Base-by-base conservation (phyloP, 2,113 vertebrate species). In the Kryptolebias marmoratus region DNA sequence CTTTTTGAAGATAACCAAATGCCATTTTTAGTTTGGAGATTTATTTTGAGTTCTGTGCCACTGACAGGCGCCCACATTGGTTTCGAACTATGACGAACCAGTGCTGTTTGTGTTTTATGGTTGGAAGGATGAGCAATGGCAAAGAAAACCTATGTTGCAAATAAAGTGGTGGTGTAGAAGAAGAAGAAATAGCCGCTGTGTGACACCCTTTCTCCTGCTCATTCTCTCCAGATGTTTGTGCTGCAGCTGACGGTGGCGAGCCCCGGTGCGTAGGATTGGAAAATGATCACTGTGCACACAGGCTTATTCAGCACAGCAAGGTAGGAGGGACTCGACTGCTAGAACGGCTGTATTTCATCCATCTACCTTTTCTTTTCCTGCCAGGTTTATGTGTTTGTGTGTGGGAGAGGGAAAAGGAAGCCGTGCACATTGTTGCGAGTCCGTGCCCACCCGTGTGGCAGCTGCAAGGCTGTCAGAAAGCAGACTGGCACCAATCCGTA, bases 221-320 rank as follows among this genome's bases (percentile, higher is more conserved):
- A 52, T 48, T 71, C 48, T 65, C 54, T 54, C 57, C 89, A 94
- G 94, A 93, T 87, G 91, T 94, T 79, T 91, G 85, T 2, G 30
- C 66, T 67, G 85, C 79, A 77, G 84, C 82, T 27, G 90, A 89
- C 1, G 55, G 62, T 11, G 78, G 72, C 0, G 71, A 68, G 52
- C 63, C 88, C 5, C 47, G 64, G 54, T 72, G 58, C 54, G 66
- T 85, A 65, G 80, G 79, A 66, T 60, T 77, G 75, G 84, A 92
- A 75, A 76, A 75, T n/a, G 78, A 73, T 83, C 86, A 68, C 78
- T 80, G 75, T 39, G 54, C 77, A 79, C 90, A 85, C 77, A 87
- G 87, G 80, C 78, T 88, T 11, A 88, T 91, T 55, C 92, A 92
- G 68, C 91, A 90, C 88, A 93, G 91, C 87, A 92, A 93, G 93